Evolutionary conservation across 1,140 invertebrate species (phyloP).

Genomic region (Drosophila repleta): DNA sequence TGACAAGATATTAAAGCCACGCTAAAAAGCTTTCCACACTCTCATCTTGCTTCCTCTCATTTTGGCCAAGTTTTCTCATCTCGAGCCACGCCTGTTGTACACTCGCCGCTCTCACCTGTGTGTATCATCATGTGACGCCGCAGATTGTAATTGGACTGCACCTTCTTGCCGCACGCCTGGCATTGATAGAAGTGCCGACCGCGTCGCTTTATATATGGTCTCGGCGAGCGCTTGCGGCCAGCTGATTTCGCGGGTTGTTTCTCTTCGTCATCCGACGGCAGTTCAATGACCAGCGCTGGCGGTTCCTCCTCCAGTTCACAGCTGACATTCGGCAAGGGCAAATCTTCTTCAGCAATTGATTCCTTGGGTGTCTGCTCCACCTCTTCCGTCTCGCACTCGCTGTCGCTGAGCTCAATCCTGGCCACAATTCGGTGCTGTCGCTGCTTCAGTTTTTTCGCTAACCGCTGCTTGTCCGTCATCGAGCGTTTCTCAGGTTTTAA

Average conservation of each 20-base stretch:
- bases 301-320: conserved; percentile 52
- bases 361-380: conserved; percentile 17
- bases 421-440: conserved; percentile 61
- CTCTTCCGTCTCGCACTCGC: conserved; percentile 43
- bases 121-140: conserved; percentile 83
- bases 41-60: no score
- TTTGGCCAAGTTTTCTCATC: not conserved
- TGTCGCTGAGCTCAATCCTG: conserved; percentile 69
- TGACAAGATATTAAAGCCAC: no score
- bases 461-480: conserved; percentile 59
- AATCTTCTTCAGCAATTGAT: conserved; percentile 14
- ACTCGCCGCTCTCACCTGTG: conserved; percentile 58
- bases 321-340: conserved; percentile 41
- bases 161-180: conserved; percentile 75
- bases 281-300: conserved; percentile 20
- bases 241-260: not conserved
- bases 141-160: conserved; percentile 81
- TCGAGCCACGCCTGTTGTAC: conserved; percentile 2
- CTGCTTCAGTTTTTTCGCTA: conserved; percentile 43
- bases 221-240: conserved; percentile 29
- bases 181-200: conserved; percentile 72
- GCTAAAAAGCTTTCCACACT: no score
- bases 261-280: conserved; percentile 48
- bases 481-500: conserved; percentile 25
- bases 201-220: conserved; percentile 55